Base-by-base conservation (phyloP, 92 coral and sea anemone genomes). In the Actinostola sp. region DNA sequence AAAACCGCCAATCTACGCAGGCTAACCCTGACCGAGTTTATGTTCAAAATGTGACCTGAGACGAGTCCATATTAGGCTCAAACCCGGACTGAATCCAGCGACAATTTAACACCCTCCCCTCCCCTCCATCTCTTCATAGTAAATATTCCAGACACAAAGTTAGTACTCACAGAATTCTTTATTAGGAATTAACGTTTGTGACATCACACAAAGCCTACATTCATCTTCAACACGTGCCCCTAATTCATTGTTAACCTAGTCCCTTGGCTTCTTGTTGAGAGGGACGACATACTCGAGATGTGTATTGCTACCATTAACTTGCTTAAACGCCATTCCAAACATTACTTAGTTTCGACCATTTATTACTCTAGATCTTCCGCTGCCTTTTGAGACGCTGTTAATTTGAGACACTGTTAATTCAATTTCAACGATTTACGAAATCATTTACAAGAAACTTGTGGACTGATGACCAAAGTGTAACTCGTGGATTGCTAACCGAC, bases 231-330 rank as follows among this genome's bases (percentile, higher is more conserved):
- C 45, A 66, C 24, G 58, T 25, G 41, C 11, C 56, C 58, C 72
- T 29, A 1, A 27, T 31, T 48, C n/a, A 49, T 30, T 27, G 20
- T 30, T 20, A 68, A 31, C 61, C 74, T 33, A 68, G 74, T 68
- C 74, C 74, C 74, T 68, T 68, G 74, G 74, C 33, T 68, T 51
- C 44, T 29, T 52, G 23, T 19, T 49, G 0, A 19, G 12, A n/a
- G 63, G 62, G 19, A 39, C 57, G 26, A 21, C 74, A 68, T 68
- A 68, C 17, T 32, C 31, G 20, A 25, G 61, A 61, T 35, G 61
- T 68, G 27, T 12, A 19, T 20, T 51, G 33, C 32, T 35, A 50
- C 63, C 63, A 57, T 57, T 20, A 30, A 27, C 16, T 68, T 39
- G 41, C 46, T 68, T 50, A 33, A 33, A 50, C 41, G 58, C 52